Percentiles rank a stretch among this genome's conserved stretches.
Evolutionary conservation across 2,888 invertebrate genomes (phyloP).

Genomic region (Myopa tessellatipennis): DNA sequence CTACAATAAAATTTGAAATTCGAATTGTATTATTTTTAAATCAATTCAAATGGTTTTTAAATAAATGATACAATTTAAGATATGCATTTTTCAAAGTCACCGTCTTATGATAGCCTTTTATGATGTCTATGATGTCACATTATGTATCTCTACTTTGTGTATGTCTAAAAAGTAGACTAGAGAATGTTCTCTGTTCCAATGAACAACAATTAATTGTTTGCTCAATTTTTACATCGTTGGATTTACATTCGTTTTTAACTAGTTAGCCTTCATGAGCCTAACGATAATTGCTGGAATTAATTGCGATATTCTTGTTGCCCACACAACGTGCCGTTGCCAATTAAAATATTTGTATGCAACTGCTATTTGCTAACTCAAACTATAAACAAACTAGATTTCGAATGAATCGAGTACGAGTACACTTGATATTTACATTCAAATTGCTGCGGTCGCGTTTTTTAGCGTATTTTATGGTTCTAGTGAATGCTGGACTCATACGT

Average conservation of each 20-base stretch:
- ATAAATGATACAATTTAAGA: too few relatives aligned
- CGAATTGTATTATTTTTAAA: too few relatives aligned
- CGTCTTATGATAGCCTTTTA: neutral
- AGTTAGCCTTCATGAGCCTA: conserved; percentile 3
- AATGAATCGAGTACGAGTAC: neutral
- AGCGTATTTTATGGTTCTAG: neutral
- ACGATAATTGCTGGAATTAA: neutral
- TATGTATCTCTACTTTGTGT: neutral
- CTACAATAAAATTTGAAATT: too few relatives aligned
- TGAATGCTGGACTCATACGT: too few relatives aligned
- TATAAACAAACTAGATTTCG: neutral
- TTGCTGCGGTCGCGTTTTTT: neutral
- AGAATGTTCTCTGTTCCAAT: neutral
- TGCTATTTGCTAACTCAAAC: neutral
- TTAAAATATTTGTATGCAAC: neutral
- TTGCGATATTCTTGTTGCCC: neutral
- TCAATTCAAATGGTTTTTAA: too few relatives aligned
- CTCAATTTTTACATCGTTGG: neutral
- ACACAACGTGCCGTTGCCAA: neutral
- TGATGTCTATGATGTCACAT: neutral
- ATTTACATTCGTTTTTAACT: neutral
- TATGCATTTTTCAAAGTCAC: too few relatives aligned
- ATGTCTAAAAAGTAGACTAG: neutral
- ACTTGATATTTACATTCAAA: conserved; percentile 2
- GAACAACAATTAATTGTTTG: neutral